These are phyloP conservation scores for Lampris megalopsis DNA, from an alignment of 2,113 vertebrate species.

Conservation along the genomic window DNA sequence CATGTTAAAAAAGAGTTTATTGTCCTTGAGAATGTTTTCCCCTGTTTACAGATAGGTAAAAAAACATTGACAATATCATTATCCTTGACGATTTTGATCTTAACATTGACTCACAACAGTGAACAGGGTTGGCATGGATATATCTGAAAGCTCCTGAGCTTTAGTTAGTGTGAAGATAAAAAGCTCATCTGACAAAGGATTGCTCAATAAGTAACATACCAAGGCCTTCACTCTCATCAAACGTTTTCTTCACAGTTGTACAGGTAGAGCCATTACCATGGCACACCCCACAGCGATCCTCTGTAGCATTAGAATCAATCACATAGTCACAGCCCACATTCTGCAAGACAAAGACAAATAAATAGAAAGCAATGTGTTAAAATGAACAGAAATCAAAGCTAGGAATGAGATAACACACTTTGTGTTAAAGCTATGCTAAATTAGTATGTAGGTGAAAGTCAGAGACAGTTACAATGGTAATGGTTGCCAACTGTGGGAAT, in stretches of 20 bases:
- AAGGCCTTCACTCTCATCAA: constrained; percentile 88
- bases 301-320: constrained; percentile 88
- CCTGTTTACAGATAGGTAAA: too few relatives aligned
- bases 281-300: constrained; percentile 95
- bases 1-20: too few relatives aligned
- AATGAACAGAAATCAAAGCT: background rate
- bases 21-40: too few relatives aligned
- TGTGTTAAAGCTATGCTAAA: background rate
- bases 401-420: background rate
- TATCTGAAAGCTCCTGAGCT: too few relatives aligned
- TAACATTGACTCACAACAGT: too few relatives aligned
- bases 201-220: constrained; percentile 77
- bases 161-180: too few relatives aligned
- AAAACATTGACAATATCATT: too few relatives aligned
- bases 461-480: background rate
- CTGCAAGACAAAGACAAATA: constrained; percentile 76
- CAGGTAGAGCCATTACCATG: constrained; percentile 92
- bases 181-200: too few relatives aligned
- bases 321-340: constrained; percentile 93
- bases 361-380: background rate
- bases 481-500: background rate
- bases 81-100: too few relatives aligned
- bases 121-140: too few relatives aligned
- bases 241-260: constrained; percentile 88
- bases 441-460: background rate